These are phyloP conservation scores for Albula goreensis DNA, from an alignment of 2,113 vertebrate species.

Conservation along the genomic window DNA sequence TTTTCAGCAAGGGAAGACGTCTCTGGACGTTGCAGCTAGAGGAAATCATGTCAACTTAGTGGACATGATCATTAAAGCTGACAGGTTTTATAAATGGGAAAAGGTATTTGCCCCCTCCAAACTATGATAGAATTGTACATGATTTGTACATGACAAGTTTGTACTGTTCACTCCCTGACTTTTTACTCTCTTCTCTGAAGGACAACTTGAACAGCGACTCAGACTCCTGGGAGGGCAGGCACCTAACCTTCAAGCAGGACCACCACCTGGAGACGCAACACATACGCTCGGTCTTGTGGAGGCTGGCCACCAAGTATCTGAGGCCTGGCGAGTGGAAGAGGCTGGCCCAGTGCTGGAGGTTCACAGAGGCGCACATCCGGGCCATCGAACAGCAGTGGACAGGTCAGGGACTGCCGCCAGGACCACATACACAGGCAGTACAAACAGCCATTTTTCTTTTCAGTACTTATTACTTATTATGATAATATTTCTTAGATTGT, in stretches of 20 bases:
- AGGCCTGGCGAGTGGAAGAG: constrained; percentile 82
- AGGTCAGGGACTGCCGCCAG: constrained; percentile 60
- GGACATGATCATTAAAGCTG: constrained; percentile 91
- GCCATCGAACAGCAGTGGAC: constrained; percentile 90
- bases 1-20: constrained; percentile 83
- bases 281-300: constrained; percentile 81
- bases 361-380: constrained; percentile 78
- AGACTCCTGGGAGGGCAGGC: constrained; percentile 60
- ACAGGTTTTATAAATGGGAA: constrained; percentile 84
- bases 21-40: constrained; percentile 81
- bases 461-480: not conserved
- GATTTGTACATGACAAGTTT: not conserved
- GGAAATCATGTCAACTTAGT: constrained; percentile 80
- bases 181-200: constrained; percentile 48
- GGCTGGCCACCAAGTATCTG: constrained; percentile 78
- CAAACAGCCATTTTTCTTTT: not conserved
- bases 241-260: constrained; percentile 82
- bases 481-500: not conserved
- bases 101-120: constrained; percentile 62
- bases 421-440: not conserved
- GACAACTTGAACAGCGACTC: constrained; percentile 65
- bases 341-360: constrained; percentile 81
- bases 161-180: not conserved
- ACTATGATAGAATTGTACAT: not conserved
- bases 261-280: constrained; percentile 79